A percentile compares a stretch with the other conserved stretches of the same genome.
phyloP scores from a whole-genome alignment of 2,113 vertebrate species.

The Toxotes jaculatrix region DNA sequence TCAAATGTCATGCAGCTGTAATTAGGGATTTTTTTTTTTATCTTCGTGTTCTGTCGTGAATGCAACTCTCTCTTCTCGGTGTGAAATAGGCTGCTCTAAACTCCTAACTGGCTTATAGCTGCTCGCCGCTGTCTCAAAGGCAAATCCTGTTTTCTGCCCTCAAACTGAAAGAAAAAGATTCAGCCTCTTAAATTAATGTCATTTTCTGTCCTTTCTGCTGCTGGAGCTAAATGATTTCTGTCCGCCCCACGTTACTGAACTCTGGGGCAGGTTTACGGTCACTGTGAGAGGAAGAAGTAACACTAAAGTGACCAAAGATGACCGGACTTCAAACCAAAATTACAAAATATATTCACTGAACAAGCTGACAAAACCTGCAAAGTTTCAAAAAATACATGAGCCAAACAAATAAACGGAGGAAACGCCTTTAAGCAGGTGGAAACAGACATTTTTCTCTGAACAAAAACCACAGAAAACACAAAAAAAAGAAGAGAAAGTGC shows the following conservation, averaged over 20 bases:
- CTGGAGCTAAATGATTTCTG: conserved; percentile 28
- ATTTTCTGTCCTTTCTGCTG: conserved; percentile 37
- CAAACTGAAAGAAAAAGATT: conserved; percentile 33
- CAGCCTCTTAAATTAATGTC: conserved; percentile 16
- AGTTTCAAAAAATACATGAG: too few relatives aligned
- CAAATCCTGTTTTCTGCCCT: conserved; percentile 69
- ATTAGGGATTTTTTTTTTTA: conserved; percentile 49
- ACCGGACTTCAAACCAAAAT: background rate
- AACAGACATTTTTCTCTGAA: too few relatives aligned
- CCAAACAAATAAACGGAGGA: too few relatives aligned
- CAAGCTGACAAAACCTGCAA: background rate
- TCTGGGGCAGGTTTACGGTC: background rate
- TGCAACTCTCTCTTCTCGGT: conserved; percentile 39
- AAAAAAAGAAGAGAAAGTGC: too few relatives aligned
- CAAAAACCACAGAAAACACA: too few relatives aligned
- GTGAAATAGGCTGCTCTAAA: conserved; percentile 63
- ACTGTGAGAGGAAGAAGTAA: background rate
- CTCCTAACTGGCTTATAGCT: conserved; percentile 63
- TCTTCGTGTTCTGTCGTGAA: conserved; percentile 30
- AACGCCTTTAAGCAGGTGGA: too few relatives aligned
- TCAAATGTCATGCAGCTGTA: conserved; percentile 33
- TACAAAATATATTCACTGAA: too few relatives aligned
- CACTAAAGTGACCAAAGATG: background rate
- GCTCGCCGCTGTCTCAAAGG: conserved; percentile 33
- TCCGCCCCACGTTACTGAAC: background rate